These are phyloP conservation scores for Eudemis profundana DNA, from an alignment of 2,888 invertebrate species.

Conservation along the genomic window DNA sequence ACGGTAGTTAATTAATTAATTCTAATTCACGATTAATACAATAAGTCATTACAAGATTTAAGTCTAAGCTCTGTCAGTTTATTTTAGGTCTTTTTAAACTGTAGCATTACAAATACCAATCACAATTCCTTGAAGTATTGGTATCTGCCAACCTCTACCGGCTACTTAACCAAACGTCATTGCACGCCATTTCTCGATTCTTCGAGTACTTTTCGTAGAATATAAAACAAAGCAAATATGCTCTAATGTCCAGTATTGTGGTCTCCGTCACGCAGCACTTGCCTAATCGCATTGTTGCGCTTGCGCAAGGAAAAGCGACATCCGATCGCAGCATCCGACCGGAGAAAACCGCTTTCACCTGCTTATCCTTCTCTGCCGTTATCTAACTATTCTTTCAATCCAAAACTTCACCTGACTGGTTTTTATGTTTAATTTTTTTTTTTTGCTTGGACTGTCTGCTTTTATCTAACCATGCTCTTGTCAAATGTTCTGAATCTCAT, in stretches of 20 bases:
- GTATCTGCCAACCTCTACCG: too few relatives aligned
- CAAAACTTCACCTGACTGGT: background rate
- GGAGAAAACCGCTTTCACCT: constrained; percentile 43
- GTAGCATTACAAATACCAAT: too few relatives aligned
- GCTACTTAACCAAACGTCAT: too few relatives aligned
- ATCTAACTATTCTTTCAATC: constrained; percentile 23
- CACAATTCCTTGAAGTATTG: too few relatives aligned
- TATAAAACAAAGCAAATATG: background rate
- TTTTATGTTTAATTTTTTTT: background rate
- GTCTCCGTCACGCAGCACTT: constrained; percentile 23
- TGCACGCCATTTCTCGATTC: background rate
- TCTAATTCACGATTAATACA: too few relatives aligned
- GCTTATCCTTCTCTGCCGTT: constrained; percentile 28
- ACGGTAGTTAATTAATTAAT: too few relatives aligned
- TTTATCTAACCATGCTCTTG: too few relatives aligned
- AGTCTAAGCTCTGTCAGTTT: too few relatives aligned
- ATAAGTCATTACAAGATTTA: too few relatives aligned
- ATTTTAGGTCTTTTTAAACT: too few relatives aligned
- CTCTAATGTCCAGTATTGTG: background rate
- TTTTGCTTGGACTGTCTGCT: background rate
- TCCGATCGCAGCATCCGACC: constrained; percentile 40
- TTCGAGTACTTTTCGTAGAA: background rate
- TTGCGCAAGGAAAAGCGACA: constrained; percentile 43
- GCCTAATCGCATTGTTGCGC: constrained; percentile 32
- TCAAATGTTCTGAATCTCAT: too few relatives aligned